phyloP scores from a whole-genome alignment of 2,797 vertebrate genomes.

The Hozukius guyotensis region DNA sequence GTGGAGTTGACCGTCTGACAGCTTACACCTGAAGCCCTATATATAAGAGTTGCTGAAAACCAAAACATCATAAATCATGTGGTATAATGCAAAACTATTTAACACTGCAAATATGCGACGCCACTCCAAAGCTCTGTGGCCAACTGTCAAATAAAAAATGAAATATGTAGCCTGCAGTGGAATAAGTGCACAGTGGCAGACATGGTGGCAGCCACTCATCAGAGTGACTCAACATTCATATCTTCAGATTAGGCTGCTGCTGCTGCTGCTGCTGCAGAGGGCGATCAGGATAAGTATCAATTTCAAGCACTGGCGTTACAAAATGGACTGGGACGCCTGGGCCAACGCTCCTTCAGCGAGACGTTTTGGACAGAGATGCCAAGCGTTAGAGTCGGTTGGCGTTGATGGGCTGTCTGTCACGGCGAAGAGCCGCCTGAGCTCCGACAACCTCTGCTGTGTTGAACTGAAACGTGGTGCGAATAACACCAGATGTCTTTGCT shows the following conservation, averaged over 20 bases:
- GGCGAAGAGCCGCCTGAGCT: neutral
- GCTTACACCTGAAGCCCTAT: neutral
- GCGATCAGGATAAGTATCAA: neutral
- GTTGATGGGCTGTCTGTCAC: neutral
- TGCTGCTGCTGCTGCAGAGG: neutral
- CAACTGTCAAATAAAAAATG: neutral
- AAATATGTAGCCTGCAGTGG: neutral
- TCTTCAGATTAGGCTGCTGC: conserved; percentile 16
- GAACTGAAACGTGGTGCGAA: neutral
- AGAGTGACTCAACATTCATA: conserved; percentile 30
- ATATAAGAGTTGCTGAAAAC: neutral
- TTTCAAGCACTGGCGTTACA: conserved; percentile 11
- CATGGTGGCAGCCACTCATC: neutral
- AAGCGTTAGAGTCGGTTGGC: neutral
- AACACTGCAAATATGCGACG: neutral
- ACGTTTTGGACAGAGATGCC: neutral
- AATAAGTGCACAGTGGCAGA: conserved; percentile 2
- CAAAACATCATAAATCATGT: neutral
- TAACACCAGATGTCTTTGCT: neutral
- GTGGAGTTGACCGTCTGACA: neutral
- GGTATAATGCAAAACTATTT: neutral
- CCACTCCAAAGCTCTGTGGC: neutral
- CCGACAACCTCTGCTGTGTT: neutral
- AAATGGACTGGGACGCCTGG: neutral
- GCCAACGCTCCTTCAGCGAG: neutral